Base-by-base conservation (phyloP, 2,888 invertebrate genomes). In the Aquatica leii region DNA sequence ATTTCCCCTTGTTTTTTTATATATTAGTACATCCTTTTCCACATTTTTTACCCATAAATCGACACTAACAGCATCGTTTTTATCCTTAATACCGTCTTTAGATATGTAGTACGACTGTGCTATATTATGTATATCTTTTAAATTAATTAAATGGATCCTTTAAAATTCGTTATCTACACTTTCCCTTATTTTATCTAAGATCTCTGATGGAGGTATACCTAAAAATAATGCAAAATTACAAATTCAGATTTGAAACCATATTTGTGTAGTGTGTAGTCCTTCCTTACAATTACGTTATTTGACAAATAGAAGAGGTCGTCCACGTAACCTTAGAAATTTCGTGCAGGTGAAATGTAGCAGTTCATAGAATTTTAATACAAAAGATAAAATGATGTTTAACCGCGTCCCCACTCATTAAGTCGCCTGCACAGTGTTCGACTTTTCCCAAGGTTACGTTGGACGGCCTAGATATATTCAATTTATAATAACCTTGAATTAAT, bases 121-220 rank as follows among this genome's bases (percentile, higher is more conserved):
- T 37, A 37, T 37, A 37, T 9, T 37, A 37, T 3, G 37, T 37
- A 37, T 37, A 37, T 37, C 37, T 37, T 37, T 37, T n/a, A 37
- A 37, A 37, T 37, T 37, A 3, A 37, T 37, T 37, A 37, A 37
- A 37, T 37, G 37, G 37, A 37, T 37, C n/a, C 37, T 37, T 37
- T 37, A 12, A 37, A 37, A 37, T 37, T 37, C 37, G n/a, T 37
- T 37, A 37, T 37, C 31, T 31, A 31, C 31, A 31, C 31, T 9
- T 37, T 37, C 37, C 37, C 11, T 37, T 37, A 37, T 37, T 37
- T 37, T 37, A n/a, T 37, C 37, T 37, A 37, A 37, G 37, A n/a
- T n/a, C n/a, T n/a, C n/a, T n/a, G n/a, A 37, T 37, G 37, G 37
- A 37, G 37, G 37, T 37, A 37, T 37, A 37, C 37, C 37, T 37